Evolutionary conservation across 2,888 invertebrate species (phyloP), one percentile per base, ranked within the genome.

Genomic region (Ferrisia virgata): DNA sequence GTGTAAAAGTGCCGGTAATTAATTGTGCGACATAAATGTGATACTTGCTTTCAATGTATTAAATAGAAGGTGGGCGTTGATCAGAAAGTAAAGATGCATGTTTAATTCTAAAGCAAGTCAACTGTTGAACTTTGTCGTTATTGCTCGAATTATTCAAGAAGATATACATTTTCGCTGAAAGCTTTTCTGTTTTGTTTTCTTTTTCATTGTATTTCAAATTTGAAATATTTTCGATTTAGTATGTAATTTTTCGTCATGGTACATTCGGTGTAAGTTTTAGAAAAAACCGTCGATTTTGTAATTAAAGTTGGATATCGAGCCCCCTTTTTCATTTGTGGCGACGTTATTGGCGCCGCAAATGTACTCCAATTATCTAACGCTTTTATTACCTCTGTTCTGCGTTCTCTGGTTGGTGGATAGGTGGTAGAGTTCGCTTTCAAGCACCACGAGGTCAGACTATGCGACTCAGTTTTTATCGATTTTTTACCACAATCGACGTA

Each of bases 361-460:
- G 53, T 53, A 80, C 43, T 43, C 47, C 80, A 80, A 80, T 80
- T 47, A 80, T 53, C 80, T 25, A 31, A 53, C 53, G 80, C 47
- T 80, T 53, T 43, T 80, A 33, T 80, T 80, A 80, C 80, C 33
- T 53, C 80, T 31, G n/a, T 43, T 40, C 53, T 53, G 4, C 36
- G 78, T 53, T 80, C 31, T 47, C 31, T 80, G 80, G 47, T 47
- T 43, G 80, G 80, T 80, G 80, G 53, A 31, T 53, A 80, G 31
- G 47, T 31, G 80, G 80, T 43, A 47, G 80, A 80, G 53, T 47
- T 79, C 79, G 79, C 47, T 80, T 80, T 80, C 47, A 28, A 47
- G 80, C 47, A 80, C 82, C 64, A 58, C 82, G 82, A 82, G 82
- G 82, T 82, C 82, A 82, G 82, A 53, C 82, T 82, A 82, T 28